Conservation (phyloP, 2,113 vertebrate species). For the Heterochromis multidens region DNA sequence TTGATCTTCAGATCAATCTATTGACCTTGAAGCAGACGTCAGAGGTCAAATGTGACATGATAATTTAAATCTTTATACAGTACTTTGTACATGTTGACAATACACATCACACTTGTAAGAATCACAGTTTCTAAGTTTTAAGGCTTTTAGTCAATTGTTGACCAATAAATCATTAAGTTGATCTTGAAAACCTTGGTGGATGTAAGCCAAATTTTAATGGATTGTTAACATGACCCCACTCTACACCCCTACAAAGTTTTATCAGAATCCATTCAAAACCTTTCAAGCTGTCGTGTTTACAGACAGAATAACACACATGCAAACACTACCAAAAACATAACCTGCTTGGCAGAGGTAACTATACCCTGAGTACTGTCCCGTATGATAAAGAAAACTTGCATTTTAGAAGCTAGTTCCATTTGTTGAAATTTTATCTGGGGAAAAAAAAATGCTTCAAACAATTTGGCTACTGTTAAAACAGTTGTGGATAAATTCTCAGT, state of each 20-base stretch:
- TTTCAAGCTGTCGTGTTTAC: background rate
- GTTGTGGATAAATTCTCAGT: no score
- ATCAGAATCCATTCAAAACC: background rate
- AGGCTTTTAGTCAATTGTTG: background rate
- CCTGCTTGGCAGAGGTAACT: background rate
- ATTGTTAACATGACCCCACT: background rate
- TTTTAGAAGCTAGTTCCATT: background rate
- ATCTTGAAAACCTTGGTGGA: background rate
- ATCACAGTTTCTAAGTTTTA: background rate
- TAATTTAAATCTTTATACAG: background rate
- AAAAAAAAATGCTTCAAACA: accelerated
- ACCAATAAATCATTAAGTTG: background rate
- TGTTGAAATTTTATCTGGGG: background rate
- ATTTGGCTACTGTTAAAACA: background rate
- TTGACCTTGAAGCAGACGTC: background rate
- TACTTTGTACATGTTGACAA: background rate
- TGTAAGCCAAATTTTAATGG: background rate
- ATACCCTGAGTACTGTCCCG: background rate
- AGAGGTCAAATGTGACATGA: background rate
- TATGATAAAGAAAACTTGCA: background rate
- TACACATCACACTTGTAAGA: background rate
- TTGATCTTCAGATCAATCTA: no score
- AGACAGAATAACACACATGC: background rate
- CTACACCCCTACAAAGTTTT: background rate
- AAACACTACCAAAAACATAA: accelerated